Evolutionary conservation across 2,797 vertebrate genomes (phyloP), one percentile per base, ranked within the genome.

Genomic region (Enteromius argenteus): DNA sequence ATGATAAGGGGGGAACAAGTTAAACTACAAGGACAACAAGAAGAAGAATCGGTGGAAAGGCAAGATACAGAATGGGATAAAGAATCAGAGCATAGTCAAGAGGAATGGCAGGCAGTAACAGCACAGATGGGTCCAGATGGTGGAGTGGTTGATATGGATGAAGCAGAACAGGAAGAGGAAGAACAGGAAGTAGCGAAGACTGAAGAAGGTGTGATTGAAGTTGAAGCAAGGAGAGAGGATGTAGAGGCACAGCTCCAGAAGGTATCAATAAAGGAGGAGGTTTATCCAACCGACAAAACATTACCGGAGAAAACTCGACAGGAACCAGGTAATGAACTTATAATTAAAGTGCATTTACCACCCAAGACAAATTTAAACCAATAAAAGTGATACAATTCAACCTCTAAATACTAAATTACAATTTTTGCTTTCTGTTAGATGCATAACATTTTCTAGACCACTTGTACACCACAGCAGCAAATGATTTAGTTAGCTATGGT

Each of bases 221-320:
- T 51, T 46, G 80, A 80, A 68, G 53, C 73, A 42, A 56, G 23
- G 5, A 79, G 46, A 37, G 80, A 62, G 78, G 32, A 89, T 5
- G 21, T 85, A 75, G 87, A 88, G 44, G 85, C 86, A 0, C 4
- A 66, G 5, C 44, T 51, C 39, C 51, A 1, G 79, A 86, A 49
- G 84, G 58, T 76, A 58, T 72, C 32, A 79, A 84, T 89, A 73
- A 86, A 74, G 6, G 74, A 88, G 37, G 83, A 86, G 79, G 83
- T 82, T n/a, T n/a, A 71, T 85, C 86, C 88, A 85, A 74, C 60
- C 13, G 39, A 84, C 35, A 81, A 84, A n/a, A 89, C 42, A 80
- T 86, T 79, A 72, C 75, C 13, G 35, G 68, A 17, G 44, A 64
- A 84, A 85, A 69, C 80, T 49, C 46, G 67, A 42, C 44, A 86